phyloP scores from a whole-genome alignment of 2,888 invertebrate genomes.

The Dolomedes plantarius region DNA sequence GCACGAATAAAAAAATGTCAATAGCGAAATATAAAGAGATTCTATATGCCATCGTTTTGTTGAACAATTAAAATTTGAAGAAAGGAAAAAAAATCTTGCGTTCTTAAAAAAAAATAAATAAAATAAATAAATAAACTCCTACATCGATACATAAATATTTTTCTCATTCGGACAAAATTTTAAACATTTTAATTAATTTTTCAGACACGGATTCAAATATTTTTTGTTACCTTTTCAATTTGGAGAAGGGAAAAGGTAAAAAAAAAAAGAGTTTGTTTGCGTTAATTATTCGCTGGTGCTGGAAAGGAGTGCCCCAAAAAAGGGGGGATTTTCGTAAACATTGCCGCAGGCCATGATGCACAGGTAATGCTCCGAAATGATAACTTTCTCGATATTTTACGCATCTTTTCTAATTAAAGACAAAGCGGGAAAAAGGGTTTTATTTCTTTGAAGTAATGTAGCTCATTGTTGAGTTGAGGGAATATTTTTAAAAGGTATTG shows the following conservation, averaged over 20 bases:
- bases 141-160: constrained; percentile 20
- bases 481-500: too few species aligned
- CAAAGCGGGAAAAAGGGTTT: too few species aligned
- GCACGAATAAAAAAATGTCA: too few species aligned
- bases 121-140: neutral
- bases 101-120: too few species aligned
- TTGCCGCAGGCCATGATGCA: neutral
- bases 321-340: neutral
- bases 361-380: neutral
- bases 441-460: too few species aligned
- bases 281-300: neutral
- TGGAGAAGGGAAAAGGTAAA: neutral
- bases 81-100: too few species aligned
- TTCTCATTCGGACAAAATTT: constrained; percentile 21
- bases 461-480: too few species aligned
- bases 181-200: constrained; percentile 38
- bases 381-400: neutral
- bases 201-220: constrained; percentile 3
- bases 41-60: too few species aligned
- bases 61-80: too few species aligned
- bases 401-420: neutral
- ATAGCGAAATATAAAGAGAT: too few species aligned
- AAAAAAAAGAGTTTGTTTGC: neutral
- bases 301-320: neutral
- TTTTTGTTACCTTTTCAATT: neutral